phyloP scores from a whole-genome alignment of 1,140 invertebrate genomes.

The Drosophila tani region DNA sequence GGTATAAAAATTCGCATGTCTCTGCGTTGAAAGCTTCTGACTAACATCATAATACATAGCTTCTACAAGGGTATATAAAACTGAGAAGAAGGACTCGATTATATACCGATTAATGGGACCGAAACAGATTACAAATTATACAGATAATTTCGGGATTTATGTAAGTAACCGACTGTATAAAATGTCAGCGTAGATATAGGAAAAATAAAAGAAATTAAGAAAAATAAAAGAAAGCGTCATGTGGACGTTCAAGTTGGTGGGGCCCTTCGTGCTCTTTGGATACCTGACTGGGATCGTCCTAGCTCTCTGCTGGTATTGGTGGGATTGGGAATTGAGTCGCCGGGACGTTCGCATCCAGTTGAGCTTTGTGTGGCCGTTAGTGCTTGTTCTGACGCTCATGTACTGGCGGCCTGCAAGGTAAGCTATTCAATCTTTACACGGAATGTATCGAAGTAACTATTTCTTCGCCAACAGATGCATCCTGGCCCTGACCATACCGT shows the following conservation, averaged over 20 bases:
- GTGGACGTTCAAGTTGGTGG: slow-evolving; percentile 47
- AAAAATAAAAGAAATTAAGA: background rate
- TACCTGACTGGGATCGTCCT: slow-evolving; percentile 36
- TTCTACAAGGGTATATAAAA: too few relatives aligned
- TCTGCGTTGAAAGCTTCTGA: too few relatives aligned
- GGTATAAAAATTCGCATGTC: too few relatives aligned
- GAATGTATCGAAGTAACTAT: background rate
- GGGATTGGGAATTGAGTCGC: slow-evolving; percentile 15
- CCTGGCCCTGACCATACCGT: slow-evolving; percentile 90
- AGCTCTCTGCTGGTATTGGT: slow-evolving; percentile 44
- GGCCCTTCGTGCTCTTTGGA: slow-evolving; percentile 27
- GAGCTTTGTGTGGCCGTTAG: slow-evolving; percentile 10
- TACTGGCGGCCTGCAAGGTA: slow-evolving; percentile 42
- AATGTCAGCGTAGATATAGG: background rate
- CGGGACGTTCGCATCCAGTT: slow-evolving; percentile 25
- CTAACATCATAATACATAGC: too few relatives aligned
- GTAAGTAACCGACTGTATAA: background rate
- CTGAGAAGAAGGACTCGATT: too few relatives aligned
- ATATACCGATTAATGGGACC: too few relatives aligned
- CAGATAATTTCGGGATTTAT: background rate
- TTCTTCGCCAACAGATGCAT: slow-evolving; percentile 86
- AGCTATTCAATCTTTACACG: background rate
- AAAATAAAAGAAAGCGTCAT: background rate
- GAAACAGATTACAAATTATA: background rate
- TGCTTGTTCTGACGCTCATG: slow-evolving; percentile 13